Percentiles rank a stretch among this genome's conserved stretches.
Evolutionary conservation across 2,888 invertebrate genomes (phyloP).

Genomic region (Melieria omissa): DNA sequence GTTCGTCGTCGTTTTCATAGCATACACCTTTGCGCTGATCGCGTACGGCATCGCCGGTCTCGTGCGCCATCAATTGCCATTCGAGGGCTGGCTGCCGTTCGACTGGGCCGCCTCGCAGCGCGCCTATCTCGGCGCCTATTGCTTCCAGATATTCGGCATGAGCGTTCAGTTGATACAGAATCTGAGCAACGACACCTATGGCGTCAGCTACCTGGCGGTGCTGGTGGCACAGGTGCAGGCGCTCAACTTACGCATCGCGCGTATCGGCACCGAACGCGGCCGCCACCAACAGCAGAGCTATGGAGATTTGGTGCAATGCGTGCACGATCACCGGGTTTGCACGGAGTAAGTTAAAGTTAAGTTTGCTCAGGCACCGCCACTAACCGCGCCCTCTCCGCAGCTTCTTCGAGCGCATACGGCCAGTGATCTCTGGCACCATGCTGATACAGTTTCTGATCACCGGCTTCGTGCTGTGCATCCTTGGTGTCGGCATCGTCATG

Average conservation of each 20-base stretch:
- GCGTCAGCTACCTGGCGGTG: slow-evolving; percentile 40
- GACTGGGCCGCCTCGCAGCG: slow-evolving; percentile 33
- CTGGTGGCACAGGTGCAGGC: slow-evolving; percentile 42
- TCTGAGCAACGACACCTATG: slow-evolving; percentile 38
- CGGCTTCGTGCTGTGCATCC: slow-evolving; percentile 39
- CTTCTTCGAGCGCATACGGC: slow-evolving; percentile 40
- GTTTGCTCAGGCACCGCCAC: neutral
- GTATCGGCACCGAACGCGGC: slow-evolving; percentile 15
- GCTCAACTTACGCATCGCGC: slow-evolving; percentile 38
- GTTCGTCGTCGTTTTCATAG: slow-evolving; percentile 24
- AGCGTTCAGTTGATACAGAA: slow-evolving; percentile 20
- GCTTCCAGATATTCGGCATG: slow-evolving; percentile 28
- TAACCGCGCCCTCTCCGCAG: slow-evolving; percentile 16
- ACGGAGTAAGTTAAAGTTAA: slow-evolving; percentile 38
- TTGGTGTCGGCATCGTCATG: slow-evolving; percentile 33
- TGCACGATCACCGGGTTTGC: slow-evolving; percentile 43
- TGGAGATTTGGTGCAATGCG: slow-evolving; percentile 41
- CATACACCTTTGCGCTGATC: neutral
- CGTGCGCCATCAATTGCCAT: slow-evolving; percentile 25
- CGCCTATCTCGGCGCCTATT: slow-evolving; percentile 31
- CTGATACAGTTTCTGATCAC: slow-evolving; percentile 44
- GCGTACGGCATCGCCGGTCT: neutral
- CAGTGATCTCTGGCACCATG: slow-evolving; percentile 40
- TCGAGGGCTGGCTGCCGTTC: slow-evolving; percentile 43
- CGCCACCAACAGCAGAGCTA: slow-evolving; percentile 29